Evolutionary conservation across 2,113 vertebrate species (phyloP), one percentile per base, ranked within the genome.

Genomic region (Periophthalmus modestus): DNA sequence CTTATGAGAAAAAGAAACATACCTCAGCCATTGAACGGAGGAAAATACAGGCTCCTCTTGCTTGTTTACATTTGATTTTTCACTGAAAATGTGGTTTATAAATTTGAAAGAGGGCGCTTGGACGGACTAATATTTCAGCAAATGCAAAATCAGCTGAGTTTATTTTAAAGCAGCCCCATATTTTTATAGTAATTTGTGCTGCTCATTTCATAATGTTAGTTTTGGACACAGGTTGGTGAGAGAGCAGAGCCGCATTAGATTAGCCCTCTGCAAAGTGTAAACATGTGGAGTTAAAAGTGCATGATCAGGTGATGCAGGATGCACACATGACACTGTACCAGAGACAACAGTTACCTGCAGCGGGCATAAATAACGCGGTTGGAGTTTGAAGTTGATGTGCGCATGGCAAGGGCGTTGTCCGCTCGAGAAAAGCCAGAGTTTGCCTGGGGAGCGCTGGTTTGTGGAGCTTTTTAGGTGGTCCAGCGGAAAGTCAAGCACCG

Each of bases 91-190:
- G 78, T 71, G 84, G 88, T 85, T 79, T 70, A 86, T 88, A 85
- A 84, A 86, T 87, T 68, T 67, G 79, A 75, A 79, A 67, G 59
- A 59, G 66, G 75, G n/a, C 75, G 68, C 88, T 92, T 82, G 83
- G 87, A 94, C 91, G 85, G 92, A 91, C 89, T 92, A 93, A 93
- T 91, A 94, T 92, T 93, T 92, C 91, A 92, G 87, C 91, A 87
- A 93, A 94, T 91, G 90, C 91, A 87, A 94, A 94, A 93, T 93
- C 93, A 94, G 88, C 92, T 94, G 90, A 87, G 92, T 94, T 94
- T 94, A 94, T 94, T 93, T 94, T 92, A 93, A 94, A 93, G 91
- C 82, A 72, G 81, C 73, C 74, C 85, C 89, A 78, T 94, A 93
- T 94, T 94, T 94, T 93, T 85, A 89, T 90, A 93, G 94, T 93